These are phyloP conservation scores for Subacronicta megacephala DNA, from an alignment of 2,888 invertebrate species.

Conservation along the genomic window DNA sequence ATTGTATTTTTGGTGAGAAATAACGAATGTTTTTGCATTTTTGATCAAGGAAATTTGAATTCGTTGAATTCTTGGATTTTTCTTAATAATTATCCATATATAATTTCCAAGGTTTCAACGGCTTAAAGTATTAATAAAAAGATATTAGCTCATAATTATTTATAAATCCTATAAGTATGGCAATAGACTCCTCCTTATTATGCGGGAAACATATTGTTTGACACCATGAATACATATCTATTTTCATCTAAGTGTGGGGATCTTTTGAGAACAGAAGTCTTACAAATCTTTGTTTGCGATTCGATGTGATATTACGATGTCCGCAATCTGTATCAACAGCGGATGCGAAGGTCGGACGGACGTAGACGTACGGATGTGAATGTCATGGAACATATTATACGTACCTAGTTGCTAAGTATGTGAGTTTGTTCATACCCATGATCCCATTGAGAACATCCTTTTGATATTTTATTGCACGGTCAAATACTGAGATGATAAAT, in stretches of 20 bases:
- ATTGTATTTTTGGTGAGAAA: too few relatives aligned
- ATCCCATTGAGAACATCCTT: slow-evolving; percentile 38
- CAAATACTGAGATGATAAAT: slow-evolving; percentile 35
- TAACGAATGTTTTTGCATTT: too few relatives aligned
- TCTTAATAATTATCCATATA: too few relatives aligned
- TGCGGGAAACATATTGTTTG: too few relatives aligned
- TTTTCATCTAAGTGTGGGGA: slow-evolving; percentile 24
- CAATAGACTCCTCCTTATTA: too few relatives aligned
- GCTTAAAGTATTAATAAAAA: too few relatives aligned
- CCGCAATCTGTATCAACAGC: slow-evolving; percentile 47
- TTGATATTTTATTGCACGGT: slow-evolving; percentile 31
- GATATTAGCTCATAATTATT: too few relatives aligned
- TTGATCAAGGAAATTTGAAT: too few relatives aligned
- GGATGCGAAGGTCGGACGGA: slow-evolving; percentile 41
- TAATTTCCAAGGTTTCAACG: too few relatives aligned
- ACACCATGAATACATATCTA: too few relatives aligned
- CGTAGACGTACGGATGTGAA: slow-evolving; percentile 39
- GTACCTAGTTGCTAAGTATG: slow-evolving; percentile 15
- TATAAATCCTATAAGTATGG: too few relatives aligned
- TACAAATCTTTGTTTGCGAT: slow-evolving; percentile 42
- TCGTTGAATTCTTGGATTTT: too few relatives aligned
- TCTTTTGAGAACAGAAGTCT: slow-evolving; percentile 19
- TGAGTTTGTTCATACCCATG: slow-evolving; percentile 11
- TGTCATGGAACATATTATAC: slow-evolving; percentile 35
- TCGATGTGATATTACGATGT: slow-evolving; percentile 35